Evolutionary conservation across 2,888 invertebrate genomes (phyloP).

Genomic region (Rhamphomyia laevipes): DNA sequence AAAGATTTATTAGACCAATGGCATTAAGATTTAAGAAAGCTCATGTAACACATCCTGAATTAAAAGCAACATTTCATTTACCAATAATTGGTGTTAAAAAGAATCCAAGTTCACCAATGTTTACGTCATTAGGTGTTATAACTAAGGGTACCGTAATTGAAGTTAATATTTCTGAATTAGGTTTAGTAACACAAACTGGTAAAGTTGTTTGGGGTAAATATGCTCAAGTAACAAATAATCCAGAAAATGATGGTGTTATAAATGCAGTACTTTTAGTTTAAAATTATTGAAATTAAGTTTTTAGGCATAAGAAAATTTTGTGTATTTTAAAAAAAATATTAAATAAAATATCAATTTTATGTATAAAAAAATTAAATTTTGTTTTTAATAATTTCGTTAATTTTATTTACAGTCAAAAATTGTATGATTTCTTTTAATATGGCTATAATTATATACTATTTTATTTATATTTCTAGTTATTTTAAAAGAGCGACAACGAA

Average conservation of each 20-base stretch:
- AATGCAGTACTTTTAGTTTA: slow-evolving; percentile 95
- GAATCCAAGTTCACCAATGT: slow-evolving; percentile 95
- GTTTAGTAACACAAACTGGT: slow-evolving; percentile 95
- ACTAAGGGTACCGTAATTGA: slow-evolving; percentile 98
- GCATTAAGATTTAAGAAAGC: slow-evolving; percentile 91
- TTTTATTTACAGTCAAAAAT: no score
- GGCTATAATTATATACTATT: background rate
- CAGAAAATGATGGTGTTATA: slow-evolving; percentile 99
- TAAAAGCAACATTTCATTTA: slow-evolving; percentile 93
- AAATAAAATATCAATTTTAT: background rate
- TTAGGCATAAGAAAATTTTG: background rate
- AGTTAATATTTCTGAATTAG: slow-evolving; percentile 96
- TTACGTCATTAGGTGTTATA: slow-evolving; percentile 92
- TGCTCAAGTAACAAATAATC: slow-evolving; percentile 98
- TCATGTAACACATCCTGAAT: slow-evolving; percentile 97
- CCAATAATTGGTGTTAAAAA: slow-evolving; percentile 99
- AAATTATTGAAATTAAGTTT: slow-evolving; percentile 20
- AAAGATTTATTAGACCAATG: slow-evolving; percentile 97
- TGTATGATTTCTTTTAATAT: no score
- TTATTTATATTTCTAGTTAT: slow-evolving; percentile 17
- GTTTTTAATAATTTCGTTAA: no score
- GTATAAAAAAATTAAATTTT: background rate
- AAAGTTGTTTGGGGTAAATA: slow-evolving; percentile 99
- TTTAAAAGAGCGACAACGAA: slow-evolving; percentile 12
- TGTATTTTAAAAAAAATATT: background rate